Conservation (phyloP, 2,888 invertebrate species). For the Pegoplata infirma region DNA sequence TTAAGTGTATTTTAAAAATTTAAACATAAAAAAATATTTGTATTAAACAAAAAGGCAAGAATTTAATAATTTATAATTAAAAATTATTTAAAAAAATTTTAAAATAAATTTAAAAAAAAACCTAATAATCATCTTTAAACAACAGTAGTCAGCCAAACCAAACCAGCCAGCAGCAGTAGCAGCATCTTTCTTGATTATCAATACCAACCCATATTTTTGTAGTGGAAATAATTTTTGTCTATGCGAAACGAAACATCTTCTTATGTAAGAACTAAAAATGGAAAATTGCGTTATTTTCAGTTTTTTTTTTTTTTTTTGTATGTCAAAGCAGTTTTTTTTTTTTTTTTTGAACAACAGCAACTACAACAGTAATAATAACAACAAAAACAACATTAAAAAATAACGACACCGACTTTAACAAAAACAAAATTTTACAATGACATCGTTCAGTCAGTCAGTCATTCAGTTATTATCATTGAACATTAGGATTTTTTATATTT, state of each 20-base stretch:
- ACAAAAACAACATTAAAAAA: not conserved
- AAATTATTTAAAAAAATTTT: not conserved
- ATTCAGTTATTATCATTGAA: not conserved
- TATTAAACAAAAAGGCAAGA: not conserved
- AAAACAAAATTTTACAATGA: no score
- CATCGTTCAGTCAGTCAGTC: no score
- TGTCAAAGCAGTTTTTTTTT: conserved; percentile 17
- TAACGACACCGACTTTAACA: not conserved
- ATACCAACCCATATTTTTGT: not conserved
- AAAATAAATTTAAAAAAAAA: not conserved
- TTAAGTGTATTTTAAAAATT: no score
- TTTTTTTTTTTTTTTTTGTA: conserved; percentile 9
- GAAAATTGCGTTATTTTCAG: conserved; percentile 57
- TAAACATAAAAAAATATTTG: not conserved
- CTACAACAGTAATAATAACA: conserved; percentile 6
- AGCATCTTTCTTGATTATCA: not conserved
- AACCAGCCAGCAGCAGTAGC: not conserved
- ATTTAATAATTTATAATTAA: not conserved
- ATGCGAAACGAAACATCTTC: conserved; percentile 57
- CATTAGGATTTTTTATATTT: not conserved
- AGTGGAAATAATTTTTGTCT: conserved; percentile 50
- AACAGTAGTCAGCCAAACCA: not conserved
- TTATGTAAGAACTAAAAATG: conserved; percentile 59
- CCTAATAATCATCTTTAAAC: not conserved
- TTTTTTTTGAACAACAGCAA: not conserved